These are phyloP conservation scores for Apomyelois bistriatella DNA, from an alignment of 2,888 invertebrate genomes.

Conservation along the genomic window DNA sequence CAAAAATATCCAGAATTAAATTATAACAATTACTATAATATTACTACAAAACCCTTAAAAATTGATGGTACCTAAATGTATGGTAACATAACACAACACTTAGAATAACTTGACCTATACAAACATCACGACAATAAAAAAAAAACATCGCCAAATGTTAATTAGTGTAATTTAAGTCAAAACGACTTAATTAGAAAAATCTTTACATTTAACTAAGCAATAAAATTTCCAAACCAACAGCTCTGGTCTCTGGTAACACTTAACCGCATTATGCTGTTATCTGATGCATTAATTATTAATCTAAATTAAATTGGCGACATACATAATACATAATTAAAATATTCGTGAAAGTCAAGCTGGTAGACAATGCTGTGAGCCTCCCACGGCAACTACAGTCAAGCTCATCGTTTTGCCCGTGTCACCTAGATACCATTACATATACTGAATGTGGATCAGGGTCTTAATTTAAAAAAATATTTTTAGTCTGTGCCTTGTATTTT, in stretches of 20 bases:
- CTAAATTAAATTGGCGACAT: constrained; percentile 69
- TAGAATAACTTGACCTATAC: no score
- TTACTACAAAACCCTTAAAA: no score
- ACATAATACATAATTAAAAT: constrained; percentile 64
- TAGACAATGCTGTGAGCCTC: constrained; percentile 60
- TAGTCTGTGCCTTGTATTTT: not conserved
- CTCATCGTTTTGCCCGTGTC: constrained; percentile 43
- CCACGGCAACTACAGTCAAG: constrained; percentile 44
- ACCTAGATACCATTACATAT: constrained; percentile 44
- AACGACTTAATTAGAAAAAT: no score
- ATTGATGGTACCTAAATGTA: no score
- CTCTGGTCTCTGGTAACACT: no score
- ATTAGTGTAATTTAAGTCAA: no score
- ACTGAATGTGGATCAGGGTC: constrained; percentile 55
- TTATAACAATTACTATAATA: no score
- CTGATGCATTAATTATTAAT: constrained; percentile 46
- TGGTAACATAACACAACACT: no score
- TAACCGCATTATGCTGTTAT: constrained; percentile 21
- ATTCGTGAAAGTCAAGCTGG: constrained; percentile 63
- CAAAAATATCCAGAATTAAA: no score
- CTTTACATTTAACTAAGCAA: not conserved
- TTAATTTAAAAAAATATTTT: constrained; percentile 21
- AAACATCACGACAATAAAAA: no score
- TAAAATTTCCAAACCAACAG: constrained; percentile 11
- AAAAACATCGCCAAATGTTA: no score